Base-by-base conservation (phyloP, 2,113 vertebrate genomes). In the Myrmecophaga tridactyla region DNA sequence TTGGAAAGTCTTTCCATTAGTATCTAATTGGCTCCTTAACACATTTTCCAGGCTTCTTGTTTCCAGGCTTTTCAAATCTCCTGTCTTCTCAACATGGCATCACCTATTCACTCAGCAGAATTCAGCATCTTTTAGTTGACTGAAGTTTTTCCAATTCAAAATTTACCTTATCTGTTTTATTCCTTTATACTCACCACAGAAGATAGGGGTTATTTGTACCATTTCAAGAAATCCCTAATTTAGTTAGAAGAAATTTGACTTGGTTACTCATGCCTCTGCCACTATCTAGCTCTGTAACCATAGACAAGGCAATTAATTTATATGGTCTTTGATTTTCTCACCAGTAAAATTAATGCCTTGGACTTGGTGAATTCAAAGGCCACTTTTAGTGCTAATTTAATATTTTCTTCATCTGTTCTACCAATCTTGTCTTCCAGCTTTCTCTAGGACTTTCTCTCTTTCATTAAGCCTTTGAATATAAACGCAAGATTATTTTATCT, bases 21-120 rank as follows among this genome's bases (percentile, higher is more conserved):
- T 76, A 58, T 95, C 78, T 97, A 96, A 96, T 86, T 96, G 92
- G 69, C 77, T 90, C 62, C 58, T 95, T 78, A 75, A 41, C 82
- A 95, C 39, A 92, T 80, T 94, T 56, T 95, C 83, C 75, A 67
- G 36, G 84, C n/a, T 41, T 34, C 20, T 95, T 56, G 89, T 92
- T 95, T 96, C 73, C 86, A 70, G 84, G 77, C 41, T 88, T 84
- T 93, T 92, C 92, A 92, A 88, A 85, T 88, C 77, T 41, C 27
- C 27, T 60, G 34, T 78, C 51, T 9, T 88, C 4, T 92, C 58
- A 78, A 39, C 0, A 7, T 94, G 90, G 94, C 88, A 77, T 92
- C 72, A 70, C 1, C 53, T 90, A 43, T 69, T 85, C 36, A 46
- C 34, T 77, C 81, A 76, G 39, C 18, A 88, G 31, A 86, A 84